Evolutionary conservation across 2,888 invertebrate species (phyloP).

Genomic region (Calameuta pallipes): DNA sequence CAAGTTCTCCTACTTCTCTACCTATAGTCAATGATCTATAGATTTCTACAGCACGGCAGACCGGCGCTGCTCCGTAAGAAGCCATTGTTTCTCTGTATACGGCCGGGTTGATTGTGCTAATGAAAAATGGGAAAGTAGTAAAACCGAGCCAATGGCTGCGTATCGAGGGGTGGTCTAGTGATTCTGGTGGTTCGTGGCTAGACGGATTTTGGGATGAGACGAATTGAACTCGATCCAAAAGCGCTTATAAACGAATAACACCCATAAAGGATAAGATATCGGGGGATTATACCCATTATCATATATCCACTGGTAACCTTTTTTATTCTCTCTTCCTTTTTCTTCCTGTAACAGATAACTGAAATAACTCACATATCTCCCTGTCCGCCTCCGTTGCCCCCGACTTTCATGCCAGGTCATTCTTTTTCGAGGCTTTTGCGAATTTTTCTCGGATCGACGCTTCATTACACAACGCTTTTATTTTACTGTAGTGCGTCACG

Average conservation of each 20-base stretch:
- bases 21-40: constrained; percentile 36
- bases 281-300: constrained; percentile 49
- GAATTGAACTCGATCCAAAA: constrained; percentile 58
- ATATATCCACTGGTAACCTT: constrained; percentile 38
- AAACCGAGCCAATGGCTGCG: constrained; percentile 36
- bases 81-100: constrained; percentile 41
- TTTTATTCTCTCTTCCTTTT: background rate
- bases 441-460: background rate
- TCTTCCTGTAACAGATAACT: background rate
- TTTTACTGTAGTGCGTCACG: background rate
- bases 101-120: constrained; percentile 47
- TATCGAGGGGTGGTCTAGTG: constrained; percentile 27
- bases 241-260: constrained; percentile 54
- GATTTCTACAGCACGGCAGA: constrained; percentile 27
- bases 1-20: constrained; percentile 9
- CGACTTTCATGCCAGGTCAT: background rate
- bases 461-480: background rate
- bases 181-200: constrained; percentile 15
- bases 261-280: constrained; percentile 50
- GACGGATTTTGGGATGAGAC: constrained; percentile 19
- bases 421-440: background rate
- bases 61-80: constrained; percentile 31
- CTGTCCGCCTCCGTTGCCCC: background rate
- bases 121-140: constrained; percentile 53
- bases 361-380: background rate